Conservation (phyloP, 2,888 invertebrate genomes). For the Subacronicta megacephala region DNA sequence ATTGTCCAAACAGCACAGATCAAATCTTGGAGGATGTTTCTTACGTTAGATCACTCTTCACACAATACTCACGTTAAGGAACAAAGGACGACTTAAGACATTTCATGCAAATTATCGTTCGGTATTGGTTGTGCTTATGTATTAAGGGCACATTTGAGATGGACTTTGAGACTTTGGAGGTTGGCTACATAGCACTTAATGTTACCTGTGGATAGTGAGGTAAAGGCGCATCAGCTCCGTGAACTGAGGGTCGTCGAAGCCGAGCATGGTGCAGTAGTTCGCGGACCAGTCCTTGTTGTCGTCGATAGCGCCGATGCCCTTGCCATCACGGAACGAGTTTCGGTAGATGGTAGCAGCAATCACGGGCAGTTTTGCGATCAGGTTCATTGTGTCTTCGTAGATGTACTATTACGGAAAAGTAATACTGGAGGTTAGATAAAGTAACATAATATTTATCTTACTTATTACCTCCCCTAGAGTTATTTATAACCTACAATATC, state of each 20-base stretch:
- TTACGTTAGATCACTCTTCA: constrained; percentile 4
- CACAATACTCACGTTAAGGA: constrained; percentile 26
- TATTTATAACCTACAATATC: neutral
- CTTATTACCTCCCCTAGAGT: neutral
- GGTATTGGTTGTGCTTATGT: constrained; percentile 25
- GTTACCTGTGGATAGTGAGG: constrained; percentile 95
- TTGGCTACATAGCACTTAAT: too few relatives aligned
- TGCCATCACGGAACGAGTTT: constrained; percentile 95
- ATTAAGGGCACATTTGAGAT: neutral
- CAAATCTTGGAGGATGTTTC: constrained; percentile 2
- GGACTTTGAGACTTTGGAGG: neutral
- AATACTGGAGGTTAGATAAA: neutral
- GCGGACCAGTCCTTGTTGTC: constrained; percentile 97
- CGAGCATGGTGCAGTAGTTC: constrained; percentile 97
- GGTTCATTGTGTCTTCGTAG: constrained; percentile 98
- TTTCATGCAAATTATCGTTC: constrained; percentile 38
- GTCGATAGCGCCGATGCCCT: constrained; percentile 96
- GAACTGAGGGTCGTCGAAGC: constrained; percentile 95
- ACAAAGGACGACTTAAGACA: constrained; percentile 13
- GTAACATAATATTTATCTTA: constrained; percentile 1
- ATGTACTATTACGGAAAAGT: constrained; percentile 84
- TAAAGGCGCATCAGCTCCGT: constrained; percentile 97
- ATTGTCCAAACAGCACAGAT: too few relatives aligned
- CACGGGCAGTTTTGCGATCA: constrained; percentile 98
- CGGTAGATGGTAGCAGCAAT: constrained; percentile 98